A percentile compares a stretch with the other conserved stretches of the same genome.
Conservation (phyloP, 2,888 invertebrate species). For the Elysia crispata region DNA sequence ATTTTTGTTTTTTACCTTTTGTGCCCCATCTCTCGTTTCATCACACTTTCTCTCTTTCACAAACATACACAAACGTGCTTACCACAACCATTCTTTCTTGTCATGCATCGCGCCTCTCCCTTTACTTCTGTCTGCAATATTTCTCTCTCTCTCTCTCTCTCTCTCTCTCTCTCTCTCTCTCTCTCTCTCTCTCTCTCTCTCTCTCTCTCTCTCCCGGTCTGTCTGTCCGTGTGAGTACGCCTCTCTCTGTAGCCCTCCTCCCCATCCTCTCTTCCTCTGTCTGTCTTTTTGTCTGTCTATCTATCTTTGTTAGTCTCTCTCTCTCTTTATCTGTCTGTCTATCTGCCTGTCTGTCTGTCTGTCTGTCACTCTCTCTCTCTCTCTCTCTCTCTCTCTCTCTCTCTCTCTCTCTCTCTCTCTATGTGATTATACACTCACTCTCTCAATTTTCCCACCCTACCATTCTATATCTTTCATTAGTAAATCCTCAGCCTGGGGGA, state of each 20-base stretch:
- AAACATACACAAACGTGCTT: too few species aligned
- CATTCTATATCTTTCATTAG: conserved; percentile 16
- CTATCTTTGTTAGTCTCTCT: not conserved
- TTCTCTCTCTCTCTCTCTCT: conserved; percentile 33
- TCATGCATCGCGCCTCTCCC: too few species aligned
- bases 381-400: conserved; percentile 30
- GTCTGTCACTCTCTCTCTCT: conserved; percentile 24
- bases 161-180: conserved; percentile 37
- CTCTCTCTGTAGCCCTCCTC: not conserved
- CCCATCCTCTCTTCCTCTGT: too few species aligned
- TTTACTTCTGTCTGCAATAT: too few species aligned
- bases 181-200: conserved; percentile 31
- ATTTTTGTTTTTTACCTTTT: too few species aligned
- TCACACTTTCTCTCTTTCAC: too few species aligned
- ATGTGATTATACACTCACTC: not conserved
- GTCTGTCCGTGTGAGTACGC: not conserved
- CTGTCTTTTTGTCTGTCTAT: not conserved
- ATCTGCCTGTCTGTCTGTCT: conserved; percentile 21
- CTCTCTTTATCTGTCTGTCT: conserved; percentile 19
- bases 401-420: conserved; percentile 31
- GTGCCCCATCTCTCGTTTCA: too few species aligned
- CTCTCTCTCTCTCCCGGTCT: conserved; percentile 21
- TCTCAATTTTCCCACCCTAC: conserved; percentile 1
- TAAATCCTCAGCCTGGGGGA: too few species aligned
- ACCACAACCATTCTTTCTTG: too few species aligned